phyloP scores from a whole-genome alignment of 2,113 vertebrate genomes.

The Willisornis vidua region DNA sequence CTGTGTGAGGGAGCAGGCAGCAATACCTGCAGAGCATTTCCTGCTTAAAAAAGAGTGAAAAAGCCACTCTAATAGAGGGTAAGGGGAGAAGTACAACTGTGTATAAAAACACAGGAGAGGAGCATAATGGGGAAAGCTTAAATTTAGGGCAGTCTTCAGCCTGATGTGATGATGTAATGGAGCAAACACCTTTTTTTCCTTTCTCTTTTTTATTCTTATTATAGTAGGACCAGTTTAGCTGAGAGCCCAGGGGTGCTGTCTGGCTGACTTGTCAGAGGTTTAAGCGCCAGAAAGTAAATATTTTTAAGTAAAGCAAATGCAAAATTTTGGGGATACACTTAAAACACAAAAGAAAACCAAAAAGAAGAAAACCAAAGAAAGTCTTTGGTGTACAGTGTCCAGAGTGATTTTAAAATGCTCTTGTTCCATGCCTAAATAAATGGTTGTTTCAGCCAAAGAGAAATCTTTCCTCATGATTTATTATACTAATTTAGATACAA shows the following conservation, averaged over 20 bases:
- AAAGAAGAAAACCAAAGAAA: not conserved
- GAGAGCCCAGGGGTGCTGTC: not conserved
- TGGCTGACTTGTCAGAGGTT: not conserved
- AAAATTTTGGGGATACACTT: not conserved
- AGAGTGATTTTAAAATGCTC: not conserved
- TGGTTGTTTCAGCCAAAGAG: not conserved
- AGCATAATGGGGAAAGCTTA: not conserved
- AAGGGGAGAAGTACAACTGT: not conserved
- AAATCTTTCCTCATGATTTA: slow-evolving; percentile 55
- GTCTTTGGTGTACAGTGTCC: not conserved
- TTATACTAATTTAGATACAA: slow-evolving; percentile 36
- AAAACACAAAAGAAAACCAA: not conserved
- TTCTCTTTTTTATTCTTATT: not conserved
- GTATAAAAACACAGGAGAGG: not conserved
- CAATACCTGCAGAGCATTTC: not conserved
- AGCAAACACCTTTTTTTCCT: not conserved
- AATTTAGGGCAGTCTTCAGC: not conserved
- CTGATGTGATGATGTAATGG: not conserved
- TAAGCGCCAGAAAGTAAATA: not conserved
- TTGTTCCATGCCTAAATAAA: slow-evolving; percentile 24
- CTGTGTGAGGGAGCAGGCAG: not conserved
- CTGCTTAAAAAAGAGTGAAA: not conserved
- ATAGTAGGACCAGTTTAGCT: not conserved
- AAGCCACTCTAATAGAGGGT: not conserved
- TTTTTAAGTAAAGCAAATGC: not conserved